A percentile compares a stretch with the other conserved stretches of the same genome.
phyloP scores from a whole-genome alignment of 2,888 invertebrate genomes.

The Acleris emargana region DNA sequence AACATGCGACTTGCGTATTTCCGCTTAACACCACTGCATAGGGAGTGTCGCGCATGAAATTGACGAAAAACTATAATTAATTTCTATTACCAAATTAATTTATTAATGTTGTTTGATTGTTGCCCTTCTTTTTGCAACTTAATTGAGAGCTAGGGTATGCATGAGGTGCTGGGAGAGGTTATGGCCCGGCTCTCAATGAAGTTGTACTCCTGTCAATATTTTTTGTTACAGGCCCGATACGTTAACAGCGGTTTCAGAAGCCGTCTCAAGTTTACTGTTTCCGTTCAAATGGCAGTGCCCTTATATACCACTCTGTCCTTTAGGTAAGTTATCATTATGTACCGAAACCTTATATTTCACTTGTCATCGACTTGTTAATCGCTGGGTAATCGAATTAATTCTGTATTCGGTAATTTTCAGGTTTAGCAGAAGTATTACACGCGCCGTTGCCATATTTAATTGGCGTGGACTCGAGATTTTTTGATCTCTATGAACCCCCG shows the following conservation, averaged over 20 bases:
- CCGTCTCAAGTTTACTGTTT: constrained; percentile 96
- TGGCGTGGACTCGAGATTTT: constrained; percentile 98
- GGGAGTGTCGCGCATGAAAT: no score
- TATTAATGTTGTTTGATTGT: no score
- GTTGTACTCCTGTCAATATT: neutral
- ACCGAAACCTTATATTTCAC: neutral
- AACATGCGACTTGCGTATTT: no score
- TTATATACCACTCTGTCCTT: constrained; percentile 98
- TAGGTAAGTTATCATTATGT: constrained; percentile 82
- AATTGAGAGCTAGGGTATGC: no score
- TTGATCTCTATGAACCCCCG: constrained; percentile 98
- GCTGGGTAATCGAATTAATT: neutral
- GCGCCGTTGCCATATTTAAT: constrained; percentile 99
- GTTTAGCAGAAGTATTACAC: constrained; percentile 96
- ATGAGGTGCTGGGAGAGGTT: no score
- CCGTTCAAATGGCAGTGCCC: constrained; percentile 99
- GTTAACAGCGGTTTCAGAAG: constrained; percentile 98
- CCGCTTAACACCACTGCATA: no score
- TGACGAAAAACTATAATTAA: no score
- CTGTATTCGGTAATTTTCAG: constrained; percentile 63
- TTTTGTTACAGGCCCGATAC: constrained; percentile 91
- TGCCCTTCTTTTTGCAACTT: no score
- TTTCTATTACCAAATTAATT: no score
- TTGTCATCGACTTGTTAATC: neutral
- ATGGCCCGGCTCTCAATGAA: no score